Base-by-base conservation (phyloP, 1,140 invertebrate genomes). In the Pseudomyrmex flavicornis region DNA sequence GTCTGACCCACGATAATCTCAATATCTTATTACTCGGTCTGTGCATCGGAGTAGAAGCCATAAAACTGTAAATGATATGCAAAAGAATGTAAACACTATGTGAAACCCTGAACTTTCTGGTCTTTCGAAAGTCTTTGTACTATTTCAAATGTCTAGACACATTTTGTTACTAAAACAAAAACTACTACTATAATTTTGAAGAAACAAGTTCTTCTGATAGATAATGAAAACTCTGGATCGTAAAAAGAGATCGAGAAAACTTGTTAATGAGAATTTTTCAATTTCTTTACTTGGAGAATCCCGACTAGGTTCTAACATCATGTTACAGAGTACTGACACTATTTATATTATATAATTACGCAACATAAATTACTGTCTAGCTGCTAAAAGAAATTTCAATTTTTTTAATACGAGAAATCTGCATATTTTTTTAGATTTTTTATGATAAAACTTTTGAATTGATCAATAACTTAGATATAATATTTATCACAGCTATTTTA, bases 1-100 rank as follows among this genome's bases (percentile, higher is more conserved):
- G 79, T 56, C 85, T 83, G 85, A 87, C 85, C 85, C 83, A 87
- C 12, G 84, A 83, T 83, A 87, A 75, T 58, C 10, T 65, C 59
- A 15, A 54, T 44, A 54, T 63, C 48, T 52, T 76, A n/a, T 76
- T 76, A 76, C 74, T 65, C 20, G 10, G 44, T 61, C 10, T 54
- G 56, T 62, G 3, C 48, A 66, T 77, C 26, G 54, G 22, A 77
- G 26, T 63, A 62, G 46, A 13, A 0, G 9, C 17, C 61, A 76
- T 13, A 54, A 77, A 17, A 52, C 56, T 77, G n/a, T 63, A 52
- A 75, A 35, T n/a, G 44, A 74, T 75, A 10, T 63, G 1, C 17
- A 68, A 26, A 9, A 66, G 62, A 77, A 77, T n/a, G 48, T 68
- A 77, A 77, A 77, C n/a, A 76, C 12, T 66, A 20, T 44, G 8